Conservation (phyloP, 2,888 invertebrate genomes). For the Stratiomys singularior region DNA sequence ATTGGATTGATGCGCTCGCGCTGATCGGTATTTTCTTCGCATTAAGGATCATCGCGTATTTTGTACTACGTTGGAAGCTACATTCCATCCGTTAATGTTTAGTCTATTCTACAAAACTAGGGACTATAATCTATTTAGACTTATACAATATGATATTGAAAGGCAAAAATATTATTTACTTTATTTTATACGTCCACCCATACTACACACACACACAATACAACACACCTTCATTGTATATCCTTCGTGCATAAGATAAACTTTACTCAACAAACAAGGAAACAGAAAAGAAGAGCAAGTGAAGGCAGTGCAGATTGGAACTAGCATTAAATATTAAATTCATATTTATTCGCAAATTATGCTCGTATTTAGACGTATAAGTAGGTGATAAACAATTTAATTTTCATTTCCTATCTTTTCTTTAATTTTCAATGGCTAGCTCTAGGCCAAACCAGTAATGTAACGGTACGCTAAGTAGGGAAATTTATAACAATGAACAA, state of each 20-base stretch:
- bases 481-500: constrained; percentile 21
- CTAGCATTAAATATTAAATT: not conserved
- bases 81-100: constrained; percentile 66
- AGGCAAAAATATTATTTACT: not conserved
- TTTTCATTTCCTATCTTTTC: no score
- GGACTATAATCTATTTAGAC: constrained; percentile 13
- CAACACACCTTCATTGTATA: not conserved
- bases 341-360: constrained; percentile 29
- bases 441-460: constrained; percentile 32
- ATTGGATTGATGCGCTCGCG: constrained; percentile 87
- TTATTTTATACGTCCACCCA: constrained; percentile 29
- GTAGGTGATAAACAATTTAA: not conserved
- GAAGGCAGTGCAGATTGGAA: not conserved
- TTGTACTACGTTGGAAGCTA: constrained; percentile 84
- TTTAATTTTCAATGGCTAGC: not conserved
- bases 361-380: not conserved
- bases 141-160: not conserved
- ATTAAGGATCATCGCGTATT: constrained; percentile 81
- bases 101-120: not conserved
- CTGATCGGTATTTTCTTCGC: constrained; percentile 81
- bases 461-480: constrained; percentile 30
- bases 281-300: not conserved
- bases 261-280: constrained; percentile 2
- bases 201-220: constrained; percentile 15
- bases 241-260: not conserved